Percentiles rank a stretch among this genome's conserved stretches.
Evolutionary conservation across 30 jellyfish, hydroid and myxozoan species (phyloP).

Genomic region (Nemopilema nomurai): DNA sequence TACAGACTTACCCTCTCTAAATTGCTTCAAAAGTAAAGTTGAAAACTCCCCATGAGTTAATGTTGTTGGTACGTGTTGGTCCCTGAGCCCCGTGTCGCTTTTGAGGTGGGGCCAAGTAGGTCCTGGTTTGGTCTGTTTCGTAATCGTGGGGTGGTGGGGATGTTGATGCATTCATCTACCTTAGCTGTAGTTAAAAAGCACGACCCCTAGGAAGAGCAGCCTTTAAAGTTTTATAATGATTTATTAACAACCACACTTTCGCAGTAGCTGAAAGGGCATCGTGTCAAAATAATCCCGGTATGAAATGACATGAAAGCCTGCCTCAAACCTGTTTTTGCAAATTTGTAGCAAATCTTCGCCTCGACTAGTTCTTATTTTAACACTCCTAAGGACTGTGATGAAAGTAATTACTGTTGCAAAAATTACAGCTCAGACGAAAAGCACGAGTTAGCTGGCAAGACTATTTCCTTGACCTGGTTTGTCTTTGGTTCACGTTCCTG

Average conservation of each 20-base stretch:
- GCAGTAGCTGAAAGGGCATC: neutral
- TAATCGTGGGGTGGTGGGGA: slow-evolving; percentile 9
- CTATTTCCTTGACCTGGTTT: too few relatives aligned
- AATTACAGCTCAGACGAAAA: too few relatives aligned
- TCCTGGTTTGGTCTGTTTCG: slow-evolving; percentile 10
- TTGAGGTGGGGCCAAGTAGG: slow-evolving; percentile 1
- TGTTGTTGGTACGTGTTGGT: slow-evolving; percentile 32
- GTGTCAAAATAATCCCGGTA: neutral
- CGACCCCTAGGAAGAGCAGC: slow-evolving; percentile 43
- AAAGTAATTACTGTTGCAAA: too few relatives aligned
- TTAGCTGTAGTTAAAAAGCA: slow-evolving; percentile 1
- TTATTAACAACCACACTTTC: neutral
- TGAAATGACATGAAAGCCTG: too few relatives aligned
- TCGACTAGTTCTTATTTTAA: too few relatives aligned
- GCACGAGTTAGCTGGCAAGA: too few relatives aligned
- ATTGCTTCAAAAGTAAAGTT: slow-evolving; percentile 39
- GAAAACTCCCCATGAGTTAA: slow-evolving; percentile 35
- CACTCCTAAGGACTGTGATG: too few relatives aligned
- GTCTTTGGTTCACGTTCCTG: too few relatives aligned
- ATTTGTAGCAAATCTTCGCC: too few relatives aligned
- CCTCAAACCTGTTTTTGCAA: too few relatives aligned
- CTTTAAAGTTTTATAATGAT: neutral
- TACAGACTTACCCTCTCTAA: too few relatives aligned
- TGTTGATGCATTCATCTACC: slow-evolving; percentile 11
- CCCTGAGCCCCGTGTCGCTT: slow-evolving; percentile 13